Evolutionary conservation across 2,113 vertebrate species (phyloP), one percentile per base, ranked within the genome.

Genomic region (Lamprotornis superbus): DNA sequence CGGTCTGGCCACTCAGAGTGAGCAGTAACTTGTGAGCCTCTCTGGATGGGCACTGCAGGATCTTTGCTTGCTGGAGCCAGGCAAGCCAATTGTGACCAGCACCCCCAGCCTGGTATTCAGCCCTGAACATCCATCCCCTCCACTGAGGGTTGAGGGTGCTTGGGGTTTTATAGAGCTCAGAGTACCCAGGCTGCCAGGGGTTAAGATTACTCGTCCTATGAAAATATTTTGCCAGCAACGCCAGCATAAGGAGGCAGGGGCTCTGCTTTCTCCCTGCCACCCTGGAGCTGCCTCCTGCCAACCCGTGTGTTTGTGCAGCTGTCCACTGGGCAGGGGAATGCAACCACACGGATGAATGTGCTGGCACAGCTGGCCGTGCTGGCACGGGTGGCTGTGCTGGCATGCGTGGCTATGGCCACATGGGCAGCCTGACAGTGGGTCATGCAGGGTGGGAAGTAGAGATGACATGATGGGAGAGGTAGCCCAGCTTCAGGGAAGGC

Each of bases 271-370:
- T 78, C 46, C 25, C 55, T 27, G 46, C 40, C n/a, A 11, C 33
- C n/a, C 53, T 1, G 1, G 55, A 12, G 33, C 55, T 79, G 75
- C 39, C 61, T 71, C 4, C 4, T 59, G 61, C 57, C 90, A 76
- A 1, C 5, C 25, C 5, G 28, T 2, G 7, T 67, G 40, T 61
- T 57, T 63, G 47, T 63, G 87, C 67, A 86, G 70, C 71, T 79
- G 75, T 7, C 31, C 2, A 1, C 37, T 3, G 20, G 63, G 67
- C n/a, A 35, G 28, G 31, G 37, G 15, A 85, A 30, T 2, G 37
- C 0, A 0, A 47, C 5, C 1, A 0, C 59, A 69, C 0, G 10
- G 17, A 33, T 1, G 6, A 44, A 17, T 59, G 11, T 47, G 75
- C 49, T 21, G 42, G n/a, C 44, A 57, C 0, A 6, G 46, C 5